phyloP scores from a whole-genome alignment of 2,888 invertebrate genomes.

The Cantharis nigra region DNA sequence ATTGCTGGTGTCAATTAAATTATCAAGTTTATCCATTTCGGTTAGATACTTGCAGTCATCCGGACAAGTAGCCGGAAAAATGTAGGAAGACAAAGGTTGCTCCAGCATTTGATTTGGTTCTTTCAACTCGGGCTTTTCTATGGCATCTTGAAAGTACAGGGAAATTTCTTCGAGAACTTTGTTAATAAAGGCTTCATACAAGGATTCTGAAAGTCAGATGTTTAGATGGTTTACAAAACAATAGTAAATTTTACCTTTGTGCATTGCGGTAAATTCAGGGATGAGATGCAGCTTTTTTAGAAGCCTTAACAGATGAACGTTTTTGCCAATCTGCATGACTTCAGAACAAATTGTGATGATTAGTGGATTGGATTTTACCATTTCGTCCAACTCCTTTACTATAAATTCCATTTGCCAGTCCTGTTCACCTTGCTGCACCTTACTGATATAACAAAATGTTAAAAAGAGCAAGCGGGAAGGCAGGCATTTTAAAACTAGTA shows the following conservation, averaged over 20 bases:
- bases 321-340: conserved; percentile 50
- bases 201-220: conserved; percentile 39
- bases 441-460: not conserved
- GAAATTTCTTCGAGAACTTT: conserved; percentile 43
- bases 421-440: not conserved
- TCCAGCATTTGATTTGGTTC: not conserved
- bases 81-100: conserved; percentile 21
- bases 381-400: conserved; percentile 35
- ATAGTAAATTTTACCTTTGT: conserved; percentile 3
- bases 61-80: conserved; percentile 40
- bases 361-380: conserved; percentile 40
- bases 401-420: conserved; percentile 24
- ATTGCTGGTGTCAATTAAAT: conserved; percentile 47
- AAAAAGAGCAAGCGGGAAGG: not conserved
- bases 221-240: not conserved
- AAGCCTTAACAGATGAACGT: conserved; percentile 48
- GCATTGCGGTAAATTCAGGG: conserved; percentile 3
- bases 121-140: conserved; percentile 3
- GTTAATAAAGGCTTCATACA: conserved; percentile 47
- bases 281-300: conserved; percentile 46
- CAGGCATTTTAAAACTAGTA: not conserved
- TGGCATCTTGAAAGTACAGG: conserved; percentile 30
- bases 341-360: conserved; percentile 44
- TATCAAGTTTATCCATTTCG: conserved; percentile 48
- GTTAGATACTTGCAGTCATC: conserved; percentile 41